Evolutionary conservation across 1,140 invertebrate species (phyloP), one percentile per base, ranked within the genome.

Genomic region (Cheumatopsyche charites): DNA sequence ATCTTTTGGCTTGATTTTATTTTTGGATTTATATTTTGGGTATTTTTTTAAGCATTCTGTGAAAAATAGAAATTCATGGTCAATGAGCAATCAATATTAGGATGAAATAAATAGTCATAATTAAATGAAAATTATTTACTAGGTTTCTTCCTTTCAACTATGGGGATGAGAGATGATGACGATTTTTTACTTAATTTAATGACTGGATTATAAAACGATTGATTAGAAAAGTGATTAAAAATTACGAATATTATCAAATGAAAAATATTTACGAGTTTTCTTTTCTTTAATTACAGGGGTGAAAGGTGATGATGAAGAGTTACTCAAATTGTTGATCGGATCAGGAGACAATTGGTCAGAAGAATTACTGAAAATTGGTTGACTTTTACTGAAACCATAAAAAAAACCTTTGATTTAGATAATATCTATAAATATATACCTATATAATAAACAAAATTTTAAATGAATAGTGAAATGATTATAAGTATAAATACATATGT

Each of bases 221-320:
- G n/a, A 17, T 52, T 52, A 19, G n/a, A 52, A 15, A 19, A 7
- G 1, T 17, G 6, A 7, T 52, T 17, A 52, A 1, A 52, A 52
- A 17, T 52, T 52, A 52, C 5, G 19, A 52, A 52, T 45, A 17
- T 17, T 52, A 2, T 17, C 47, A n/a, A n/a, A n/a, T n/a, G n/a
- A n/a, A n/a, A n/a, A n/a, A n/a, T n/a, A n/a, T n/a, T 52, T 52
- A 52, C 47, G n/a, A 7, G 15, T 52, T 52, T 52, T 52, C 1
- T 1, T 52, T 52, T 52, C 1, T 17, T 15, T 17, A 17, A 19
- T 7, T 52, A 52, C n/a, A 17, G 47, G 47, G 19, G 47, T 17
- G 13, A 17, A 1, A 6, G 15, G 47, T 17, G 47, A 52, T 1
- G 47, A 52, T 19, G 47, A 52, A 17, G 6, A 17, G 15, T 52